Percentiles rank a stretch among this genome's conserved stretches.
Evolutionary conservation across 2,113 vertebrate species (phyloP).

Genomic region (Cyanocitta stelleri): DNA sequence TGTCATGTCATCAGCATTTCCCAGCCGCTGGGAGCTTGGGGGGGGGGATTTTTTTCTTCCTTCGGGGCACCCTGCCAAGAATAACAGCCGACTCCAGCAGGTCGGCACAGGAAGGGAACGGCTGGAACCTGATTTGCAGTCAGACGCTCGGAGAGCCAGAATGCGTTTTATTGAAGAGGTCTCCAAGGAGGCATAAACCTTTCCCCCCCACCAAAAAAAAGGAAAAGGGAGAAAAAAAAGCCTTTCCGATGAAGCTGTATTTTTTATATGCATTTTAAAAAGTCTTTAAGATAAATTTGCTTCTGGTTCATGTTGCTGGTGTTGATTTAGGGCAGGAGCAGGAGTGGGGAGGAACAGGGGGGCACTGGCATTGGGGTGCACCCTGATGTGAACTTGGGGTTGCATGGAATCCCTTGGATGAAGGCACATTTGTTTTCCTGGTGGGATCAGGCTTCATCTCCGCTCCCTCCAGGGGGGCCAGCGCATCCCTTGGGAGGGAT

Average conservation of each 20-base stretch:
- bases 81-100: slow-evolving; percentile 93
- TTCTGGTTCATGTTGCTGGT: background rate
- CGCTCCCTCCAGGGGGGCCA: fast-evolving
- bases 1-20: slow-evolving; percentile 85
- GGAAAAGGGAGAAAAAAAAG: slow-evolving; percentile 56
- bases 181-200: slow-evolving; percentile 78
- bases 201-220: background rate
- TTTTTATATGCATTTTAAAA: background rate
- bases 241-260: slow-evolving; percentile 70
- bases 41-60: slow-evolving; percentile 66
- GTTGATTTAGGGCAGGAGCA: background rate
- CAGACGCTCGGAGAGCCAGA: slow-evolving; percentile 75
- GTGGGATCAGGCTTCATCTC: background rate
- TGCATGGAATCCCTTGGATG: background rate
- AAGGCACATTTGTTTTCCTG: background rate
- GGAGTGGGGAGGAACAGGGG: background rate
- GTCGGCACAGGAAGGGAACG: slow-evolving; percentile 91
- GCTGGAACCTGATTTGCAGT: slow-evolving; percentile 84
- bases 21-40: slow-evolving; percentile 58
- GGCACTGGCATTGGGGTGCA: background rate
- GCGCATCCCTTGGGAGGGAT: background rate
- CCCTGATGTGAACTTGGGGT: fast-evolving
- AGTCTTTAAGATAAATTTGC: slow-evolving; percentile 12
- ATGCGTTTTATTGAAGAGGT: slow-evolving; percentile 76
- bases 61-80: slow-evolving; percentile 83